Evolutionary conservation across 2,797 vertebrate genomes (phyloP), one percentile per base, ranked within the genome.

Genomic region (Lerista edwardsae): DNA sequence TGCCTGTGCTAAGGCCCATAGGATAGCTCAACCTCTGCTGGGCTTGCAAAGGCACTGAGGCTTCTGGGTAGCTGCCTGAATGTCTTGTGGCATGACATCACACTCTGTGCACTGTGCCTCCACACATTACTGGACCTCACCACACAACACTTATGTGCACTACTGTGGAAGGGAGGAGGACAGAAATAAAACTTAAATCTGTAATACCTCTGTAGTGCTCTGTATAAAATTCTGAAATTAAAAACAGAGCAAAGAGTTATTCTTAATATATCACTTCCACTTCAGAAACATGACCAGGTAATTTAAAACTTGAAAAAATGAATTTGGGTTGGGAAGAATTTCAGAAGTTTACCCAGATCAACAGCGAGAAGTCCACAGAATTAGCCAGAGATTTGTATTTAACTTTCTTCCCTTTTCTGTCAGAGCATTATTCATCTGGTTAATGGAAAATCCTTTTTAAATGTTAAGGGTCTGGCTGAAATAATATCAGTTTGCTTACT

Each of bases 391-490:
- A 74, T 62, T 6, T 36, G n/a, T 62, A 74, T 64, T 62, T 64
- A 74, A 64, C 14, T 41, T 64, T 64, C 39, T 41, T 71, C 41
- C 21, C 4, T 74, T 64, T 41, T 62, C 41, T 36, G 69, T 8
- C 14, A 64, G 47, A 72, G 57, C 17, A 25, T 14, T 51, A 12
- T 39, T 72, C 39, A 41, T 6, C 39, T 21, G 62, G 29, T 47
- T 64, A 82, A 82, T 82, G 44, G 41, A 82, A 64, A 27, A 64
- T 62, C 6, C 61, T 81, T 72, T 82, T n/a, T 73, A 19, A 61
- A 41, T 7, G 27, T 41, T 61, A 25, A 74, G 39, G 19, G 73
- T 74, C 21, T 64, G 29, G 62, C 25, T 82, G 61, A 80, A 31
- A 69, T 71, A 23, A 21, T 80, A 80, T 80, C 67, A 71, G 9